Percentiles rank a stretch among this genome's conserved stretches.
phyloP scores from a whole-genome alignment of 2,113 vertebrate genomes.

The Xenopus tropicalis region UCB_Xtro_10.0 CM004445.2:46759001-46759500 shows the following conservation, averaged over 20 bases:
- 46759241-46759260: not conserved
- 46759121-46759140: not conserved
- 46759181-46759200: not conserved
- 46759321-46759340: not conserved
- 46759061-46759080: not conserved
- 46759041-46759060: not conserved
- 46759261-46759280: not conserved
- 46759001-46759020: slow-evolving; percentile 4
- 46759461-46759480: too few species aligned
- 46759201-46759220: not conserved
- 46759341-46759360: too few species aligned
- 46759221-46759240: not conserved
- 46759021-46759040: slow-evolving; percentile 1
- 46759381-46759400: too few species aligned
- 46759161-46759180: not conserved
- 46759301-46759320: not conserved
- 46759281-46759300: not conserved
- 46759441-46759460: too few species aligned
- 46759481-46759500: too few species aligned
- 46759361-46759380: too few species aligned
- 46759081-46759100: not conserved
- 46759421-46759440: too few species aligned
- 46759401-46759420: too few species aligned
- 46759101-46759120: not conserved
- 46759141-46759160: not conserved